Conservation (phyloP, 2,113 vertebrate species). For the Phocoena phocoena region DNA sequence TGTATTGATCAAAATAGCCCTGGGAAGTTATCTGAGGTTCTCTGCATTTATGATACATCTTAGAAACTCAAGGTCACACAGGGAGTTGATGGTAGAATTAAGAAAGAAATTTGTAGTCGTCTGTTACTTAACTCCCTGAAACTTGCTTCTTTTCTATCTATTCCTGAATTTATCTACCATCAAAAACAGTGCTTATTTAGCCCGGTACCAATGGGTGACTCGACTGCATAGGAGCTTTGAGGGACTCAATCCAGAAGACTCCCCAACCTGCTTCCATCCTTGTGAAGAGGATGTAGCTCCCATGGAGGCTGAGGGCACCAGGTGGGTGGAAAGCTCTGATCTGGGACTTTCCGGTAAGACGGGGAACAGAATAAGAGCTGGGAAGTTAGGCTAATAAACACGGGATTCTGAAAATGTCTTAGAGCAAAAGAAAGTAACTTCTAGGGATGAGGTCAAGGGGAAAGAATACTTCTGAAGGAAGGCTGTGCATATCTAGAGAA, state of each 20-base stretch:
- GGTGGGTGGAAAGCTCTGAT: not conserved
- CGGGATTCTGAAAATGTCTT: not conserved
- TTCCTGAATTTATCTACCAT: not conserved
- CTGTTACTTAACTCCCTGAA: not conserved
- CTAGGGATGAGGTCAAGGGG: not conserved
- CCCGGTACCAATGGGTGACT: not conserved
- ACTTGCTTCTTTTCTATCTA: not conserved
- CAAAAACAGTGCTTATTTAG: not conserved
- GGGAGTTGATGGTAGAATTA: not conserved
- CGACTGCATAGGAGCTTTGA: not conserved
- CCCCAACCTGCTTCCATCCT: not conserved
- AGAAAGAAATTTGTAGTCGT: not conserved
- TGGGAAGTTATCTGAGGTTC: constrained; percentile 59
- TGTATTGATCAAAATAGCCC: constrained; percentile 61
- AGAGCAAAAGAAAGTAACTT: no score
- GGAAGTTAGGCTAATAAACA: not conserved
- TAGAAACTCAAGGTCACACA: constrained; percentile 58
- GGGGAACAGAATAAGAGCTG: no score
- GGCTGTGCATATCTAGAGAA: not conserved
- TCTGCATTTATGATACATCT: constrained; percentile 29
- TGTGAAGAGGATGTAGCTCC: not conserved
- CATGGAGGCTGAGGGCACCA: not conserved
- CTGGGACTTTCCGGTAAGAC: not conserved
- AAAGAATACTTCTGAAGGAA: not conserved
- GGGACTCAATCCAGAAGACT: not conserved